Evolutionary conservation across 1,140 invertebrate species (phyloP), one percentile per base, ranked within the genome.

Genomic region (Tyrophagus putrescentiae): DNA sequence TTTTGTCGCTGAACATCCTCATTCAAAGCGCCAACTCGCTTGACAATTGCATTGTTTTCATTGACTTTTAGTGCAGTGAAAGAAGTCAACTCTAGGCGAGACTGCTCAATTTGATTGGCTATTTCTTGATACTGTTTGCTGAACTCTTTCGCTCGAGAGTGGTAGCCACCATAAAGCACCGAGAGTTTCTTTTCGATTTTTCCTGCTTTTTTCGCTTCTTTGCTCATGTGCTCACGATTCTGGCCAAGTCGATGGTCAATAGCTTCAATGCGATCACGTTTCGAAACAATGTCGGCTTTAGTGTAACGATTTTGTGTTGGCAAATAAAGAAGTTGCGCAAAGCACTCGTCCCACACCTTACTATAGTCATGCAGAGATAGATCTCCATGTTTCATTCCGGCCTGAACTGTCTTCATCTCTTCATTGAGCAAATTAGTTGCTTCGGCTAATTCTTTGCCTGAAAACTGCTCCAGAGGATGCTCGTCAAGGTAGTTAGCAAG

Each of bases 101-200:
- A 80, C 68, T 92, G 85, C 70, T 98, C 90, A 36, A 90, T 82
- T 70, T 95, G 87, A 54, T 94, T 87, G 65, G 82, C 81, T 4
- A 87, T 71, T 65, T 96, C 91, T 63, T 85, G 81, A 6, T 91
- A 76, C 68, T 93, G 89, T 72, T 97, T 96, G 0, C 87, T 79
- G n/a, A 95, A 73, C 7, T 82, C 82, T 69, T 93, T 87, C 1
- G 86, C 82, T 57, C 85, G 75, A 0, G 82, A 77, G 80, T 87
- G 84, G 76, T 94, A 94, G 16, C 89, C 87, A 29, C 83, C 92
- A 16, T 93, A 86, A 1, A 97, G 75, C 54, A 97, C 85, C 75
- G 92, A 86, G 1, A 98, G 74, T 75, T 96, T 98, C 70, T 97
- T 98, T 72, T 99, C 95, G 76, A 96, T 84, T 76, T 98, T 98